Percentiles rank a stretch among this genome's conserved stretches.
Conservation (phyloP, 2,888 invertebrate genomes). For the Mayetiola destructor region DNA sequence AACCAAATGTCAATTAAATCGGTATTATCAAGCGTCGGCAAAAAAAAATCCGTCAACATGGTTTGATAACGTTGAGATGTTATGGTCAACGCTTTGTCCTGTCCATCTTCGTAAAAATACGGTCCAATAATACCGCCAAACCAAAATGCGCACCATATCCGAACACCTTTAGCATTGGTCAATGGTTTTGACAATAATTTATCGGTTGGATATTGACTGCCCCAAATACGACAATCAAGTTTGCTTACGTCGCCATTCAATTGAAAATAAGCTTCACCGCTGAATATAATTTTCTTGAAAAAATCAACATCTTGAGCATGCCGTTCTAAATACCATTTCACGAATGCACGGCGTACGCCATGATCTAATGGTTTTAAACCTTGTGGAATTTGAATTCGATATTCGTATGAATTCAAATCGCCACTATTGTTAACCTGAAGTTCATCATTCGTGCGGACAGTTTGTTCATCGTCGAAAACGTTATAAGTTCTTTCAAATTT, state of each 20-base stretch:
- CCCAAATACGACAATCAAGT: neutral
- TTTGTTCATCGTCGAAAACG: too few species aligned
- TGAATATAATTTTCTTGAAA: neutral
- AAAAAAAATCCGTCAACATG: slow-evolving; percentile 14
- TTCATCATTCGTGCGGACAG: too few species aligned
- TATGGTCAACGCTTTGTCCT: neutral
- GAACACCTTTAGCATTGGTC: slow-evolving; percentile 1
- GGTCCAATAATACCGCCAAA: slow-evolving; percentile 14
- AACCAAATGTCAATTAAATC: neutral
- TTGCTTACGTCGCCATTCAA: slow-evolving; percentile 1
- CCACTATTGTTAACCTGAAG: too few species aligned
- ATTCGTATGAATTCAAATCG: neutral
- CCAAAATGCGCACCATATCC: slow-evolving; percentile 13
- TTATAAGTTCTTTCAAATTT: too few species aligned
- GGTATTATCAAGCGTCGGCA: neutral
- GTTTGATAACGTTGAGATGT: slow-evolving; percentile 13
- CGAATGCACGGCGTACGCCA: neutral
- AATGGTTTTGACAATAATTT: neutral
- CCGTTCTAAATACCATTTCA: neutral
- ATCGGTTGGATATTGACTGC: neutral
- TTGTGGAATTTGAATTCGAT: neutral
- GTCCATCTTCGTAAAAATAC: slow-evolving; percentile 13
- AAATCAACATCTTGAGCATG: neutral
- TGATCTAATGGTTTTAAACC: neutral
- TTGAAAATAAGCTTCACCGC: neutral